Conservation (phyloP, 2,113 vertebrate genomes). For the Hepsetus odoe region DNA sequence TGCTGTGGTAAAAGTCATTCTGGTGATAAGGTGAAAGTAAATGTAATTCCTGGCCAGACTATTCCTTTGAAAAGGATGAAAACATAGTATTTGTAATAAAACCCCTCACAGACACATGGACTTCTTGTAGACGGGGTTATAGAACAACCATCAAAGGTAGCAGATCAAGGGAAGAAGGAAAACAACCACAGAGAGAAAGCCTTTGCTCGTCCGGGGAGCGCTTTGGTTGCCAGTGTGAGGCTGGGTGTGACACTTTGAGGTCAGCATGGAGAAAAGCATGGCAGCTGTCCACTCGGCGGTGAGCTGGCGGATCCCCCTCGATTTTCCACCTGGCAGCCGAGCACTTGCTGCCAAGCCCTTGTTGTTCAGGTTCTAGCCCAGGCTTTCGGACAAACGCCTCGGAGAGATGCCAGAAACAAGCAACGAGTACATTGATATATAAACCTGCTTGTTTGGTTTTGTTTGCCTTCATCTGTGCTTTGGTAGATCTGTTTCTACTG, state of each 20-base stretch:
- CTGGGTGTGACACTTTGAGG: conserved; percentile 52
- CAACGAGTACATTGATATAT: not conserved
- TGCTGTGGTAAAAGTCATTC: too few species aligned
- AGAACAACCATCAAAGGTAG: not conserved
- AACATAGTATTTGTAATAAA: too few species aligned
- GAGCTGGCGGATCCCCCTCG: conserved; percentile 42
- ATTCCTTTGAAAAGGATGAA: too few species aligned
- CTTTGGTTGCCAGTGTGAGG: conserved; percentile 30
- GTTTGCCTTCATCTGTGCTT: not conserved
- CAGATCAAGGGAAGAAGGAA: not conserved
- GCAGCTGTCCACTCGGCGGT: conserved; percentile 55
- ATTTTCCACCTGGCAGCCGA: conserved; percentile 48
- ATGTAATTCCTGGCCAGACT: too few species aligned
- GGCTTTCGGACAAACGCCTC: conserved; percentile 32
- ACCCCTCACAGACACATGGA: not conserved
- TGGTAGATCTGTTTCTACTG: not conserved
- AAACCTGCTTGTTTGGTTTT: not conserved
- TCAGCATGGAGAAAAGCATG: conserved; percentile 52
- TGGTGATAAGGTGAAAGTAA: too few species aligned
- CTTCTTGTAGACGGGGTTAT: not conserved
- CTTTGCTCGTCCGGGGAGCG: not conserved
- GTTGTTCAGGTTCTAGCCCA: conserved; percentile 23
- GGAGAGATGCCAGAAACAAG: not conserved
- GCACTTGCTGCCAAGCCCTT: conserved; percentile 42
- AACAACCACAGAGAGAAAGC: not conserved